phyloP scores from a whole-genome alignment of 2,797 vertebrate genomes.

The Peromyscus melanophrys region DNA sequence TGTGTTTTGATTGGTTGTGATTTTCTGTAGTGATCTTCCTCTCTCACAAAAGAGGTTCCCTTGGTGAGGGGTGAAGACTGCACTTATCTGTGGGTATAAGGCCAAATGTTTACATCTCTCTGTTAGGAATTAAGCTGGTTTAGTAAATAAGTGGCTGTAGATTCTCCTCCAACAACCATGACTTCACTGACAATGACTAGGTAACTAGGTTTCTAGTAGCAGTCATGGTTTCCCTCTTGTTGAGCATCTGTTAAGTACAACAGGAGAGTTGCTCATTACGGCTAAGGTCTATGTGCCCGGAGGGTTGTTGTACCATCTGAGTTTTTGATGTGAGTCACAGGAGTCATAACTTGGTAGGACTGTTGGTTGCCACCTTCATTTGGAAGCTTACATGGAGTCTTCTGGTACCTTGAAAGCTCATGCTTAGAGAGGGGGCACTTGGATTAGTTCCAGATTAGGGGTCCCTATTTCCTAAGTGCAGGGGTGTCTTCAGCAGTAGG shows the following conservation, averaged over 20 bases:
- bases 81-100: neutral
- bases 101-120: neutral
- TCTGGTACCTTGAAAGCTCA: neutral
- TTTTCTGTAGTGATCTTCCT: neutral
- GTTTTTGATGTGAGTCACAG: neutral
- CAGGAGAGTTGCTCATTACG: neutral
- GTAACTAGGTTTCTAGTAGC: neutral
- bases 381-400: neutral
- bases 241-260: neutral
- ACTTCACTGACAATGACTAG: neutral
- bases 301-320: neutral
- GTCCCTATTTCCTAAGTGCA: neutral
- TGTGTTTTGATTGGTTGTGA: neutral
- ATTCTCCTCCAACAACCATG: neutral
- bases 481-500: neutral
- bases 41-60: neutral
- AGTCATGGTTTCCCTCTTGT: neutral
- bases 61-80: neutral
- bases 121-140: neutral
- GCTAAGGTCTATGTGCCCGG: neutral
- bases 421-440: neutral
- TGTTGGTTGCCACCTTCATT: neutral
- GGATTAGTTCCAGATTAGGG: neutral
- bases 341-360: neutral
- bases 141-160: neutral